Base-by-base conservation (phyloP, 1,140 invertebrate genomes). In the Pissodes strobi region DNA sequence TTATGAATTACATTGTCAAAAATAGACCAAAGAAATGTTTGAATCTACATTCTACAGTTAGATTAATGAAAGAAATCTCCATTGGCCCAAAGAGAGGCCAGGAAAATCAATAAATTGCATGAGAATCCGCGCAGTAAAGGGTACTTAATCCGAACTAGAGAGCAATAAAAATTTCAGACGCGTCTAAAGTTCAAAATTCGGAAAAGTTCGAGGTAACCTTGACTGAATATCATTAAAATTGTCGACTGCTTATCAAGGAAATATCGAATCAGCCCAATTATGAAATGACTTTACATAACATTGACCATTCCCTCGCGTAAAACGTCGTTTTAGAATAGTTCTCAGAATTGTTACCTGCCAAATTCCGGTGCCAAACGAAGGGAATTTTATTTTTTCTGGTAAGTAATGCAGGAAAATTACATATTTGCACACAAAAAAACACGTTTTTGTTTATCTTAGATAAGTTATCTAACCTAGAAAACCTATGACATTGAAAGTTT, bases 41-140 rank as follows among this genome's bases (percentile, higher is more conserved):
- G n/a, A n/a, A n/a, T n/a, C n/a, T n/a, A n/a, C n/a, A n/a, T n/a
- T n/a, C n/a, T n/a, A n/a, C n/a, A n/a, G n/a, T n/a, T n/a, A n/a
- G n/a, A n/a, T n/a, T n/a, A n/a, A n/a, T n/a, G n/a, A n/a, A n/a
- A n/a, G n/a, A n/a, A n/a, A n/a, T n/a, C 18, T 18, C 30, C 15
- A 61, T 61, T 51, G 46, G 46, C 51, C 38, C 38, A 45, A 4
- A 18, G 22, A n/a, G 27, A 25, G n/a, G 30, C 13, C 13, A 53
- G 22, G 15, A 53, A 62, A 62, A 62, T 62, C 60, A 55, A 62
- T 62, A 62, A n/a, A 45, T 10, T 15, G 17, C 10, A n/a, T 48
- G 34, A 15, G 25, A 48, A 49, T 48, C 30, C n/a, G 43, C 48
- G 48, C 30, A 25, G 19, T 37, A 22, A 27, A 61, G 51, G 58